Base-by-base conservation (phyloP, 2,113 vertebrate species). In the Sprattus sprattus region DNA sequence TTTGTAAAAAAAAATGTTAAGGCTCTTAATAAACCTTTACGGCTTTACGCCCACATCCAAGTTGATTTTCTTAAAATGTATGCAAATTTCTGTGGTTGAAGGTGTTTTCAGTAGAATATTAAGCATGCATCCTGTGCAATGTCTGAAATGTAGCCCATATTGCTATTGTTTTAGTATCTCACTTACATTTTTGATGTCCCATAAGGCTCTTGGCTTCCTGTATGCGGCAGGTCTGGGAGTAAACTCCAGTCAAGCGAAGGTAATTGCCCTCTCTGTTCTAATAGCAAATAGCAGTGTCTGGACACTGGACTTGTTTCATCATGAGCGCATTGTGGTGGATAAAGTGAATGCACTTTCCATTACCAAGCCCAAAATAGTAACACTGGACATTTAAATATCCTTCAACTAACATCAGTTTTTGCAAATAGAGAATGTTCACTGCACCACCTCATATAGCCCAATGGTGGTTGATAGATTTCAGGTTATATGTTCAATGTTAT, bases 161-260 rank as follows among this genome's bases (percentile, higher is more conserved):
- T 82, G 47, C 46, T 52, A 25, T 78, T 16, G n/a, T 71, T 54
- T 22, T 54, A 16, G 6, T 81, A 20, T 83, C 32, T 39, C 75
- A 9, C 85, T 9, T 85, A 9, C 28, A 18, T 52, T 82, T 92
- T 91, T 87, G 44, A 78, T 83, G 81, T 92, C 90, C 83, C 88
- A 11, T 22, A 83, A 99, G 98, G 98, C 97, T 71, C 97, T 99
- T 91, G 98, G 98, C 81, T 99, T 99, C 94, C 93, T 99, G 0
- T 99, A 99, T 84, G 98, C 98, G 45, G 97, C 97, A 88, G 98
- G 98, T 83, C 95, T 99, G 75, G 98, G 97, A 85, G 97, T 99
- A 78, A 98, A 99, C 93, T 99, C 98, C 13, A 99, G 97, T 94
- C 98, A 99, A 93, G 98, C 98, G 45, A 99, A 99, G 97, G 98